phyloP scores from a whole-genome alignment of 2,888 invertebrate species.

The Zaprionus lineosus region DNA sequence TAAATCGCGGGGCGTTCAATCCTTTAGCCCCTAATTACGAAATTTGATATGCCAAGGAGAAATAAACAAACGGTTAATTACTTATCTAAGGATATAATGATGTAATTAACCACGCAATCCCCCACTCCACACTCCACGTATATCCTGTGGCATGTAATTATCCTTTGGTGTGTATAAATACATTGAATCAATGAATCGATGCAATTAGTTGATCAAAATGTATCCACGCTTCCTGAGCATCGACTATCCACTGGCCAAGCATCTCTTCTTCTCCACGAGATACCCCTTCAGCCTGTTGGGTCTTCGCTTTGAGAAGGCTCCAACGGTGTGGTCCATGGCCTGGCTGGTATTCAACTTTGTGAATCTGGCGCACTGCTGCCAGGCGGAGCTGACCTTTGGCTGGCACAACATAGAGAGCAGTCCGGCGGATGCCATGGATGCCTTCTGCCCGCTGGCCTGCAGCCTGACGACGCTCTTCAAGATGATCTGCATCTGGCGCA shows the following conservation, averaged over 20 bases:
- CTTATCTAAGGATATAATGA: conserved; percentile 31
- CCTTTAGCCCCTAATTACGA: conserved; percentile 29
- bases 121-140: too few relatives aligned
- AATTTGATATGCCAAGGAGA: conserved; percentile 36
- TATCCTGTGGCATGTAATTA: too few relatives aligned
- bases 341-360: conserved; percentile 60
- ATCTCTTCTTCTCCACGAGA: conserved; percentile 58
- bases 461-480: conserved; percentile 64
- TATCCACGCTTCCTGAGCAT: conserved; percentile 51
- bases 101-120: conserved; percentile 55
- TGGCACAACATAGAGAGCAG: conserved; percentile 49
- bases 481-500: conserved; percentile 58
- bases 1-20: conserved; percentile 21
- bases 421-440: conserved; percentile 65
- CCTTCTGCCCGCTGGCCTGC: conserved; percentile 67
- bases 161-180: too few relatives aligned
- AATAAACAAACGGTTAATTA: conserved; percentile 33
- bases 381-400: conserved; percentile 62
- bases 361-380: conserved; percentile 63
- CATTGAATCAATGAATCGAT: neutral
- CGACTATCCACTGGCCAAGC: conserved; percentile 56
- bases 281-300: conserved; percentile 56
- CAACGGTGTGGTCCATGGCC: conserved; percentile 9
- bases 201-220: conserved; percentile 33
- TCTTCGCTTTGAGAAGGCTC: conserved; percentile 32